Evolutionary conservation across 2,113 vertebrate genomes (phyloP), one percentile per base, ranked within the genome.

Genomic region (Engraulis encrasicolus): DNA sequence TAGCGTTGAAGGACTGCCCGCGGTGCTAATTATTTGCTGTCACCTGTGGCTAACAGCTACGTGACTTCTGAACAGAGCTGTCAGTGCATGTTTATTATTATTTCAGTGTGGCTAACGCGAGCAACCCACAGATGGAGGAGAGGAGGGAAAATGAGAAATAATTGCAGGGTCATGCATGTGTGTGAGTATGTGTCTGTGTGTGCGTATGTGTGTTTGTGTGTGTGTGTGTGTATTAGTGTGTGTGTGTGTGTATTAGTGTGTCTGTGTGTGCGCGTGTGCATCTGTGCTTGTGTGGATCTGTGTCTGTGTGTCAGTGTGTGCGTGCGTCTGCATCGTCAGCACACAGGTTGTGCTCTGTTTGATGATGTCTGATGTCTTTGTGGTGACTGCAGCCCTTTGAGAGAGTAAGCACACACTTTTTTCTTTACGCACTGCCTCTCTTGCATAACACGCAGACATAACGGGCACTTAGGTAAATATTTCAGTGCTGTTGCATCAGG

Each of bases 1-100:
- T n/a, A n/a, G n/a, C 83, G 88, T 90, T 85, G 38, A 83, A 87
- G 88, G 88, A 87, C 89, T 78, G 84, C 92, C 91, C 89, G 92
- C 91, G 91, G 86, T 87, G 87, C 86, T 93, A 94, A 94, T 93
- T 94, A 92, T 94, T 91, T 92, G 92, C 91, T 89, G 80, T 87
- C 87, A 92, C 91, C 89, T 40, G 77, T 66, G 91, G 91, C 91
- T 31, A 52, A 83, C 87, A 88, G 85, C 66, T 83, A 48, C 14
- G 50, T 61, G 1, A 40, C 83, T 79, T 61, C 71, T 31, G 58
- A 40, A n/a, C 37, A 15, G 34, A 20, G 49, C 78, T 11, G 20
- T 66, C 58, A 11, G 1, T 77, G 27, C n/a, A 45, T 85, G 19
- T 37, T 77, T 48, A 78, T 84, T 27, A 77, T 40, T 50, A 79